phyloP scores from a whole-genome alignment of 2,888 invertebrate genomes.

The Melanostoma scalare region DNA sequence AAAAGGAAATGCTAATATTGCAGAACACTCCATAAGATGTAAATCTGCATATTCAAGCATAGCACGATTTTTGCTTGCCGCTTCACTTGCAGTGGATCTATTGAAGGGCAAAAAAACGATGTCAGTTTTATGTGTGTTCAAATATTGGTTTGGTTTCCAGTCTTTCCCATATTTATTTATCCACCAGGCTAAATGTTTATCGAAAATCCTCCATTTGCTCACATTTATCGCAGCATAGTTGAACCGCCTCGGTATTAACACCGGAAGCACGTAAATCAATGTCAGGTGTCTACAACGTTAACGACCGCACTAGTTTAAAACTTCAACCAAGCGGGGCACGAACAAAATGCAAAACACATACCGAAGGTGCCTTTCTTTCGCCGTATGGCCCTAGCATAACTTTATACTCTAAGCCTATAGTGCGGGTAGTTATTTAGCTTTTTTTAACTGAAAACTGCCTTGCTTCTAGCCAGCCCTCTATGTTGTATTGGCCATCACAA shows the following conservation, averaged over 20 bases:
- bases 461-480: background rate
- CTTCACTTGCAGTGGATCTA: background rate
- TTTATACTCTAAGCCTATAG: background rate
- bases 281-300: slow-evolving; percentile 62
- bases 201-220: slow-evolving; percentile 29
- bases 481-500: slow-evolving; percentile 35
- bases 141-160: slow-evolving; percentile 32
- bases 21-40: too few species aligned
- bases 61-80: background rate
- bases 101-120: background rate
- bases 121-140: slow-evolving; percentile 11
- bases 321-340: background rate
- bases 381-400: background rate
- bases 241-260: slow-evolving; percentile 23
- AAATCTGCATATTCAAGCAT: background rate
- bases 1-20: too few species aligned
- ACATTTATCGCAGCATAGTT: slow-evolving; percentile 16
- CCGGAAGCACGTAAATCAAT: slow-evolving; percentile 63
- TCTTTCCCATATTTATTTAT: slow-evolving; percentile 12
- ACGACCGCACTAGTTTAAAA: slow-evolving; percentile 28
- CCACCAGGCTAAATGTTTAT: slow-evolving; percentile 27
- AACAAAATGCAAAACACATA: slow-evolving; percentile 7
- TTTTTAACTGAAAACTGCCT: background rate
- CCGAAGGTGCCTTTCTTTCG: slow-evolving; percentile 23
- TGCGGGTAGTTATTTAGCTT: background rate